A percentile compares a stretch with the other conserved stretches of the same genome.
These are phyloP conservation scores for Pantherophis guttatus DNA, from an alignment of 2,113 vertebrate genomes.

Conservation along the genomic window DNA sequence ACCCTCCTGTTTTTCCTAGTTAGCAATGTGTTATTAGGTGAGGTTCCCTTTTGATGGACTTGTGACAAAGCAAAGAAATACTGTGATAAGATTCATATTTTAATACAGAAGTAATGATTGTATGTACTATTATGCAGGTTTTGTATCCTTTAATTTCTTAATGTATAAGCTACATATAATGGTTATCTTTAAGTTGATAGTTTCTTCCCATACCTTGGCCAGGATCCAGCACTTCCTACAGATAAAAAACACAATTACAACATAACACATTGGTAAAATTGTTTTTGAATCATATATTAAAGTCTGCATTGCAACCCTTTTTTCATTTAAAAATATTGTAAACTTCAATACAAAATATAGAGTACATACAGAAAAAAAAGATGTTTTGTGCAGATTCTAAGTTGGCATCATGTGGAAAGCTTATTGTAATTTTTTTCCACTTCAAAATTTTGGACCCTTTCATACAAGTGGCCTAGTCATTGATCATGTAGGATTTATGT, in stretches of 20 bases:
- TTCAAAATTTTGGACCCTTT: neutral
- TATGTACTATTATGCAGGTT: neutral
- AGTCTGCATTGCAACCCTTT: neutral
- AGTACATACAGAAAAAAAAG: neutral
- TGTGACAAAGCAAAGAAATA: too few relatives aligned
- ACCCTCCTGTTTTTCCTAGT: too few relatives aligned
- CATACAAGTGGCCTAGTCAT: neutral
- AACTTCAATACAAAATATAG: neutral
- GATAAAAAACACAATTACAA: neutral
- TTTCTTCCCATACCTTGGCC: neutral
- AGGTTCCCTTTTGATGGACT: too few relatives aligned
- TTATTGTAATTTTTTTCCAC: neutral
- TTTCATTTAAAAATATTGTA: neutral
- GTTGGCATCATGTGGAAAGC: neutral
- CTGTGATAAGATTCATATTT: too few relatives aligned
- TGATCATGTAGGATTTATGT: neutral
- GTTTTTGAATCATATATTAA: neutral
- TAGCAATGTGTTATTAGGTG: too few relatives aligned
- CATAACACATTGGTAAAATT: neutral
- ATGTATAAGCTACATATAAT: neutral
- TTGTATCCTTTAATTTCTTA: neutral
- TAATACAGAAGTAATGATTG: neutral
- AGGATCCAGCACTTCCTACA: neutral
- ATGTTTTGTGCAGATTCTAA: neutral
- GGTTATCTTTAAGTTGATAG: neutral